Base-by-base conservation (phyloP, 1,140 invertebrate species). In the Calliphora vicina region DNA sequence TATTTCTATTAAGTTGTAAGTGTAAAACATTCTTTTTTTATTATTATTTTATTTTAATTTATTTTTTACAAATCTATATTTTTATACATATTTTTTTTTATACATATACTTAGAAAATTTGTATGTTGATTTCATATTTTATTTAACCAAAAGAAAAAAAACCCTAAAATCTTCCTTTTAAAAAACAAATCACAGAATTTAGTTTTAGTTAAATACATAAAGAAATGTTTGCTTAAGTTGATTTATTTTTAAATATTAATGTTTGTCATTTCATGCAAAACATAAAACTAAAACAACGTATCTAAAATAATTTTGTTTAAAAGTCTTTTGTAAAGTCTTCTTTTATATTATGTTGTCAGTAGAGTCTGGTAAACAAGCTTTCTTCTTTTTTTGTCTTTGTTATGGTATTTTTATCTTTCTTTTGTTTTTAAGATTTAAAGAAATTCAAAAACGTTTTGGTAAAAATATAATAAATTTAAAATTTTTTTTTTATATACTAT, bases 21-120 rank as follows among this genome's bases (percentile, higher is more conserved):
- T 76, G 35, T 76, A 76, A 35, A 35, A 76, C 73, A 76, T 76
- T 76, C 35, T n/a, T 76, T 23, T 45, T 78, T 23, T 43, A 43
- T 6, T 23, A 15, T 43, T 43, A 78, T 43, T 45, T 43, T 35
- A 35, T 35, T 35, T 35, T 35, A 35, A 35, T 35, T 35, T 35
- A 35, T 35, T 35, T n/a, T 35, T 35, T 35, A 35, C 35, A 35
- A 35, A 35, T 35, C 35, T 35, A 35, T 35, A 35, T 35, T 35
- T 35, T 35, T 35, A 35, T 35, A 35, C 35, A 35, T 35, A 35
- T 35, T 35, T 35, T 35, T 35, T 35, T 35, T 8, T 35, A 35
- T 35, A 35, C 35, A 35, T 35, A 35, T 76, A 76, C 35, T 76
- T 57, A 57, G 50, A 57, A 6, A 57, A 57, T 57, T 57, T 57